These are phyloP conservation scores for Dissostichus mawsoni DNA, from an alignment of 2,113 vertebrate species.

Conservation along the genomic window DNA sequence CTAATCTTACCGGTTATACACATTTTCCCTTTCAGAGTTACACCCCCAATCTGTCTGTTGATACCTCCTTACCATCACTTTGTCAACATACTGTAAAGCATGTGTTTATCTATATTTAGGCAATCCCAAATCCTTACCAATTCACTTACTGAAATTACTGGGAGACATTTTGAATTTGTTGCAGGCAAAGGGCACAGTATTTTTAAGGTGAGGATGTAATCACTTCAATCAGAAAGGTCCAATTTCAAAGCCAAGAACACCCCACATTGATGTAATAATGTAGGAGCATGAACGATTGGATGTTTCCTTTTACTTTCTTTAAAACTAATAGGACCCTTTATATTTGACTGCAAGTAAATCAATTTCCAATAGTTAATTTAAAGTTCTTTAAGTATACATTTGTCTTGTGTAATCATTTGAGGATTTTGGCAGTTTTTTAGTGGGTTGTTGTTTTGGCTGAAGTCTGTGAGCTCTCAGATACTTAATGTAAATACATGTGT, in stretches of 20 bases:
- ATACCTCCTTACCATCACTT: neutral
- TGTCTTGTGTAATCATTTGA: neutral
- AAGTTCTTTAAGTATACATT: neutral
- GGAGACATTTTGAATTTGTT: neutral
- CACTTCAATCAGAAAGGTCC: neutral
- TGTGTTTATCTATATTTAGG: neutral
- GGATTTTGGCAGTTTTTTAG: too few relatives aligned
- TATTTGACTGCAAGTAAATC: neutral
- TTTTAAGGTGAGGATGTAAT: neutral
- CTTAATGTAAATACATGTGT: too few relatives aligned
- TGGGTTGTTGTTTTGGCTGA: neutral
- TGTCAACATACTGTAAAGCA: neutral
- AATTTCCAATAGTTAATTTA: neutral
- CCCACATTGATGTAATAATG: neutral
- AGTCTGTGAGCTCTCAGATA: neutral
- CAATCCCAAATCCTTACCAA: neutral
- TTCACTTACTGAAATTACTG: neutral
- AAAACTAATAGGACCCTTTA: neutral
- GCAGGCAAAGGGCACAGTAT: too few relatives aligned
- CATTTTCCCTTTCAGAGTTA: neutral
- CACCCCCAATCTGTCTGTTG: neutral
- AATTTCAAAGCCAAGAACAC: neutral
- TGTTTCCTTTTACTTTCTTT: neutral
- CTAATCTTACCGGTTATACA: too few relatives aligned
- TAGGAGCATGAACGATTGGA: neutral